Conservation (phyloP, 2,113 vertebrate genomes). For the Sula dactylatra region DNA sequence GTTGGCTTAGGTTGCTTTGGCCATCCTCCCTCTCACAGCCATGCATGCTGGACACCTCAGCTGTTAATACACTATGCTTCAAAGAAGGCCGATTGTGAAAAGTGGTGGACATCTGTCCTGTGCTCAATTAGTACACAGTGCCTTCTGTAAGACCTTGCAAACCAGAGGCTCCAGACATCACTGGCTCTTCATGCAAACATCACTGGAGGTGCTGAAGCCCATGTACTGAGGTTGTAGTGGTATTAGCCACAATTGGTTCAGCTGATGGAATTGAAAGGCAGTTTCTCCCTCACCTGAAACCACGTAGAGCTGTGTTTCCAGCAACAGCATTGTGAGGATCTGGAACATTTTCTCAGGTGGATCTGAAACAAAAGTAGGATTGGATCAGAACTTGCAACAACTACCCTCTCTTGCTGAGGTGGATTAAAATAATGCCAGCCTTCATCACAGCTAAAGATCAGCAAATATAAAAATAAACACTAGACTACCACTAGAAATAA, state of each 20-base stretch:
- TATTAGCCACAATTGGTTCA: background rate
- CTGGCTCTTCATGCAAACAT: background rate
- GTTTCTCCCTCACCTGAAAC: conserved; percentile 44
- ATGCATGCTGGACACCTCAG: background rate
- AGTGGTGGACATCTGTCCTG: fast-evolving
- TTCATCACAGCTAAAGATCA: background rate
- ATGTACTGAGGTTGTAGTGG: fast-evolving
- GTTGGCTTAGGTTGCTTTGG: background rate
- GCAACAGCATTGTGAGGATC: background rate
- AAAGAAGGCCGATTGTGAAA: background rate
- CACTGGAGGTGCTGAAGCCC: background rate
- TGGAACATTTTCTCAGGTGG: conserved; percentile 44
- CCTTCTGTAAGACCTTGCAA: background rate
- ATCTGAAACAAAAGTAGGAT: conserved; percentile 45
- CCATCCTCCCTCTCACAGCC: background rate
- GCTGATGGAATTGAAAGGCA: background rate
- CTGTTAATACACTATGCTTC: background rate
- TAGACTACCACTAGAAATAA: background rate
- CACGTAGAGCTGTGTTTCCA: conserved; percentile 15
- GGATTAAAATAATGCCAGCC: background rate
- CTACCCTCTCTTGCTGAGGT: background rate
- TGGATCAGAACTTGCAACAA: background rate
- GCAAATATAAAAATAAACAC: background rate
- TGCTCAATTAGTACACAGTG: background rate
- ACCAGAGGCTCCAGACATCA: background rate